Percentiles rank a stretch among this genome's conserved stretches.
Conservation (phyloP, 2,888 invertebrate genomes). For the Trissolcus brochymenae region DNA sequence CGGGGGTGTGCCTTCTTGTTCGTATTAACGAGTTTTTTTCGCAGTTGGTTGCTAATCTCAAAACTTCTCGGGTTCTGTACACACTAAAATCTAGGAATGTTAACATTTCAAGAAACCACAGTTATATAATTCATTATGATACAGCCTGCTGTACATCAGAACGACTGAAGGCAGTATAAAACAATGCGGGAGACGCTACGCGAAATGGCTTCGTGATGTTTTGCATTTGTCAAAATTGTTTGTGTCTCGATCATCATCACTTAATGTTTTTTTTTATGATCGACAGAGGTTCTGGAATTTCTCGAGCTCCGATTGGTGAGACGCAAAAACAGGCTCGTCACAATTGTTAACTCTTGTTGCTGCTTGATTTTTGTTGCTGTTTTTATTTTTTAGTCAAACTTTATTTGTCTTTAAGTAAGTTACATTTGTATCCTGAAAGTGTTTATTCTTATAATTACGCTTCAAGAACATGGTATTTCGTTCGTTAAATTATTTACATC, state of each 20-base stretch:
- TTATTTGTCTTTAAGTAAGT: conserved; percentile 50
- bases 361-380: neutral
- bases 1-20: conserved; percentile 12
- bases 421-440: conserved; percentile 46
- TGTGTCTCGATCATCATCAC: neutral
- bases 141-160: conserved; percentile 75
- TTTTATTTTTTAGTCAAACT: conserved; percentile 42
- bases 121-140: conserved; percentile 76
- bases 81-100: conserved; percentile 64
- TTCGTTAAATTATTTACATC: conserved; percentile 52
- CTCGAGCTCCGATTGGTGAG: conserved; percentile 1
- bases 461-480: conserved; percentile 32
- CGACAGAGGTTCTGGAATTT: conserved; percentile 10
- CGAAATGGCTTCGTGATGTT: conserved; percentile 48
- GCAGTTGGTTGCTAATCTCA: conserved; percentile 65
- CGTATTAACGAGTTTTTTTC: conserved; percentile 25
- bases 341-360: neutral
- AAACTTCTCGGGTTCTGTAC: conserved; percentile 67
- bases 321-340: conserved; percentile 7
- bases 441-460: conserved; percentile 32
- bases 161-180: conserved; percentile 72
- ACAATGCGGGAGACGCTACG: conserved; percentile 59
- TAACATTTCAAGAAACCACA: conserved; percentile 74
- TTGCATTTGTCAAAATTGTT: conserved; percentile 10
- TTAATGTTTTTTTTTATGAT: neutral